Percentiles rank a stretch among this genome's conserved stretches.
These are phyloP conservation scores for Epiblema foenella DNA, from an alignment of 2,888 invertebrate species.

Conservation along the genomic window DNA sequence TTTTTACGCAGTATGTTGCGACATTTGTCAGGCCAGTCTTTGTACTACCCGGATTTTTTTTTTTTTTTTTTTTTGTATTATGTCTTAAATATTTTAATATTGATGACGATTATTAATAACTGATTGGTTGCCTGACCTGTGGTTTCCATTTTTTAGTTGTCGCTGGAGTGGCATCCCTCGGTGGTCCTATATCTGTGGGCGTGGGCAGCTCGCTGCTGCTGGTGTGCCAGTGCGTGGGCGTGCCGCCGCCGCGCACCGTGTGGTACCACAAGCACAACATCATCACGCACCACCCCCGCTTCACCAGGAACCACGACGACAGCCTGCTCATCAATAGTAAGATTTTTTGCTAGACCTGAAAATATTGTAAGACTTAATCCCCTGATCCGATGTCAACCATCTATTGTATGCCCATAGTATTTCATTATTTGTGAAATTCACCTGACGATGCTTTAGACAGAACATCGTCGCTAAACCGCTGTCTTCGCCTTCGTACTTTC, in stretches of 20 bases:
- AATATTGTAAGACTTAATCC: neutral
- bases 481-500: constrained; percentile 48
- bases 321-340: constrained; percentile 75
- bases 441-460: too few relatives aligned
- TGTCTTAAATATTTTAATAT: too few relatives aligned
- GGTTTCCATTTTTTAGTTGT: constrained; percentile 73
- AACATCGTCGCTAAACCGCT: too few relatives aligned
- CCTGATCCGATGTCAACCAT: too few relatives aligned
- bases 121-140: too few relatives aligned
- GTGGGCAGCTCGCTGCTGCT: constrained; percentile 69
- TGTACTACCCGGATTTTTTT: too few relatives aligned
- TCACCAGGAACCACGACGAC: constrained; percentile 75
- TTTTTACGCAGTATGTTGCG: too few relatives aligned
- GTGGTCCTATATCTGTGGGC: constrained; percentile 69
- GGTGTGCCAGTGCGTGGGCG: constrained; percentile 69
- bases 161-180: constrained; percentile 86
- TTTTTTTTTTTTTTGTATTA: too few relatives aligned
- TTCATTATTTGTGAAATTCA: too few relatives aligned
- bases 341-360: constrained; percentile 46
- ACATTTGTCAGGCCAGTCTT: too few relatives aligned
- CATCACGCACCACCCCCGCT: constrained; percentile 77
- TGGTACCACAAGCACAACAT: constrained; percentile 79
- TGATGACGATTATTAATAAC: neutral
- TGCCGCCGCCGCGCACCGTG: constrained; percentile 72
- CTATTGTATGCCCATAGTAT: too few relatives aligned